These are phyloP conservation scores for Parochlus steinenii DNA, from an alignment of 2,888 invertebrate genomes.

Conservation along the genomic window DNA sequence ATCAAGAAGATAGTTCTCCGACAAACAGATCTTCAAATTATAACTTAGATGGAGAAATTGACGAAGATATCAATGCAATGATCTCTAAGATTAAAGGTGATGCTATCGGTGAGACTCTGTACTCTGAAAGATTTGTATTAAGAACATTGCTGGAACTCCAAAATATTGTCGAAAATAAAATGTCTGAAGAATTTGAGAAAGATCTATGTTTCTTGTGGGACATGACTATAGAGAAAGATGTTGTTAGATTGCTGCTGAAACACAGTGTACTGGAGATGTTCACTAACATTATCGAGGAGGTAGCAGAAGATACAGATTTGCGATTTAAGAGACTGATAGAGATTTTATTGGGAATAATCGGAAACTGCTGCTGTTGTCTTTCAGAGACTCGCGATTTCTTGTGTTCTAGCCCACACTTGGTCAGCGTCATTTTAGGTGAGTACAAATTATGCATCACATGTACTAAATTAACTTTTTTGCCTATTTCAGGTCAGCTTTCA, in stretches of 20 bases:
- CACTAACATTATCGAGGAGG: conserved; percentile 37
- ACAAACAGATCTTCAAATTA: too few species aligned
- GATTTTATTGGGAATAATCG: conserved; percentile 67
- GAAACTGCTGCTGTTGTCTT: conserved; percentile 66
- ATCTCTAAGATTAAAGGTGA: conserved; percentile 44
- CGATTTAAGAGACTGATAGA: conserved; percentile 57
- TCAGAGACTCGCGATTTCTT: conserved; percentile 39
- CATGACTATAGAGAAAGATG: conserved; percentile 64
- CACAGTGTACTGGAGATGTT: conserved; percentile 44
- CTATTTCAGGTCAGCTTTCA: conserved; percentile 37
- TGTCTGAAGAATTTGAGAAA: conserved; percentile 46
- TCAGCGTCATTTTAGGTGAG: conserved; percentile 23
- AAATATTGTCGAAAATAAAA: conserved; percentile 36
- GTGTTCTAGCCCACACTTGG: conserved; percentile 37
- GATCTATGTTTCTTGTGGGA: conserved; percentile 70
- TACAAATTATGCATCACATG: too few species aligned
- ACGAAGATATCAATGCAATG: neutral
- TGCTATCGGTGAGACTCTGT: conserved; percentile 62
- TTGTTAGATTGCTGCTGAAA: conserved; percentile 49
- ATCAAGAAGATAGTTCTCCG: too few species aligned
- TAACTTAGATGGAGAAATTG: too few species aligned
- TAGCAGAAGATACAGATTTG: conserved; percentile 41
- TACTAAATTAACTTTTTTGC: too few species aligned
- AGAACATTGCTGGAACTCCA: conserved; percentile 47
- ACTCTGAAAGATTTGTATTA: conserved; percentile 58